Percentiles rank a stretch among this genome's conserved stretches.
Evolutionary conservation across 2,888 invertebrate genomes (phyloP).

Genomic region (Tethea ocularis): DNA sequence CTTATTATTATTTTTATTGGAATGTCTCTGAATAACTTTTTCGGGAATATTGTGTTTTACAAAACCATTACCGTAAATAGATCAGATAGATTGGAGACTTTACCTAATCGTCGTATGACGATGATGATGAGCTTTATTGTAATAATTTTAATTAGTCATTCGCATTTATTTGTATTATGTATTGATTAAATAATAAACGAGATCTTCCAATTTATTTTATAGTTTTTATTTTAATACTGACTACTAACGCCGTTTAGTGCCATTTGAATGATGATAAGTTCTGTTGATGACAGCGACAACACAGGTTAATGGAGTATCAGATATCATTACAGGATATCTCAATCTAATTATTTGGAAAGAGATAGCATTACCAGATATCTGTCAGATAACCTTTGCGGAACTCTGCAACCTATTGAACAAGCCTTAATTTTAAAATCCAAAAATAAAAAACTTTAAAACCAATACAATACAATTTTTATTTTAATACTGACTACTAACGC

Average conservation of each 20-base stretch:
- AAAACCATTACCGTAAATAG: background rate
- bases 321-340: too few relatives aligned
- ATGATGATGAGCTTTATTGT: conserved; percentile 7
- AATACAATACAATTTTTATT: conserved; percentile 23
- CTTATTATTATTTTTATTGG: background rate
- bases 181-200: conserved; percentile 33
- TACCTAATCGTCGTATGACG: background rate
- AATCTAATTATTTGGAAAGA: too few relatives aligned
- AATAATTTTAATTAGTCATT: conserved; percentile 32
- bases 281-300: too few relatives aligned
- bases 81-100: background rate
- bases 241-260: too few relatives aligned
- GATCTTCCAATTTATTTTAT: conserved; percentile 28
- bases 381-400: too few relatives aligned
- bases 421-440: too few relatives aligned
- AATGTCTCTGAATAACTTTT: background rate
- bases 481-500: too few relatives aligned
- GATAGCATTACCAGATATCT: too few relatives aligned
- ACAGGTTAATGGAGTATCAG: too few relatives aligned
- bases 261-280: too few relatives aligned
- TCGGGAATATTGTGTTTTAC: background rate
- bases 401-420: too few relatives aligned
- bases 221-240: conserved; percentile 23
- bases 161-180: conserved; percentile 41
- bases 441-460: background rate